phyloP scores from a whole-genome alignment of 2,113 vertebrate genomes.

The Myrmecophaga tridactyla region DNA sequence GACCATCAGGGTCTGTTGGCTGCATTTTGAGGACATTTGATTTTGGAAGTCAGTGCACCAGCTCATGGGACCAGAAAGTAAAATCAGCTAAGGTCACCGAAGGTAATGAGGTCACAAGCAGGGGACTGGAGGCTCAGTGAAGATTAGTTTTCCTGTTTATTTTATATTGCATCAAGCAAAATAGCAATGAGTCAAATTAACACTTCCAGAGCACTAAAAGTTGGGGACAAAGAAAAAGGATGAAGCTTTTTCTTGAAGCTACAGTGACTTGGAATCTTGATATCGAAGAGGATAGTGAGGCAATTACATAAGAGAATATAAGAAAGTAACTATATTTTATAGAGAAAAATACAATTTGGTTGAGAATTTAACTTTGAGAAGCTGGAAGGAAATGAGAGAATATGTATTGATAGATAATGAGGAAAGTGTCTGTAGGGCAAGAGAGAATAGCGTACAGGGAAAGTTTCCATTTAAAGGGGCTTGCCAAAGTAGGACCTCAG shows the following conservation, averaged over 20 bases:
- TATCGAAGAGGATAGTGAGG: background rate
- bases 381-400: background rate
- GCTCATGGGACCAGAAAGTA: background rate
- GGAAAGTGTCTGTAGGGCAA: background rate
- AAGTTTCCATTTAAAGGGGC: background rate
- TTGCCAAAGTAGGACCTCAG: background rate
- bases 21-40: background rate
- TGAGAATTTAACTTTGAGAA: background rate
- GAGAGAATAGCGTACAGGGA: too few species aligned
- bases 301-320: background rate
- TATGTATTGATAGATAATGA: background rate
- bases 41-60: too few species aligned
- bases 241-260: background rate
- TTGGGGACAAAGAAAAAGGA: background rate
- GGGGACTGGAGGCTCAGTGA: background rate
- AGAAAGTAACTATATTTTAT: background rate
- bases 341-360: background rate
- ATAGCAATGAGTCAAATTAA: background rate
- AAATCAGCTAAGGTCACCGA: too few species aligned
- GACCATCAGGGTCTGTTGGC: background rate
- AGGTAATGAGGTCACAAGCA: background rate
- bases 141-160: background rate
- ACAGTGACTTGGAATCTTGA: background rate
- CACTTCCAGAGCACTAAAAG: background rate
- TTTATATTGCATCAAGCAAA: background rate